phyloP scores from a whole-genome alignment of 2,888 invertebrate species.

The Temnothorax ravouxi region DNA sequence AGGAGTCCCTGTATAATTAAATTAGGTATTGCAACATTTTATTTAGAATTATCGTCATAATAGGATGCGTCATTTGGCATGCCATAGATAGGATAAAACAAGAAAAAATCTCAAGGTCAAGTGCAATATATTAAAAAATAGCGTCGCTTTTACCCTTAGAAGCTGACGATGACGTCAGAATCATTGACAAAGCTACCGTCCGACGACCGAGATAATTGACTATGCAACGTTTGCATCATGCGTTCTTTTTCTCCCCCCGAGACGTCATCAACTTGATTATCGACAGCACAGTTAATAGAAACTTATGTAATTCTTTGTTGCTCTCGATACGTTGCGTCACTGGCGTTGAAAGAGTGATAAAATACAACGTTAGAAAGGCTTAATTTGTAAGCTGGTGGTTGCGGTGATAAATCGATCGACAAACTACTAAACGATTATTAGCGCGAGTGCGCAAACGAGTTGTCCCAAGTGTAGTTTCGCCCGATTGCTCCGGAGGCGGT shows the following conservation, averaged over 20 bases:
- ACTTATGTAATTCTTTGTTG: not conserved
- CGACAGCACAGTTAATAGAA: not conserved
- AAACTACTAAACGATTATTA: constrained; percentile 40
- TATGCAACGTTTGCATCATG: constrained; percentile 58
- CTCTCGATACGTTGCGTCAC: not conserved
- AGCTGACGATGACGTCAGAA: constrained; percentile 70
- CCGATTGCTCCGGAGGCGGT: constrained; percentile 8
- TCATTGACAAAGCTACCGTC: constrained; percentile 71
- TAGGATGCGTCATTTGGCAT: not conserved
- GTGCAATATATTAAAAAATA: constrained; percentile 70
- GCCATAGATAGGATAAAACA: constrained; percentile 26
- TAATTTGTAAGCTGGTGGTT: not conserved
- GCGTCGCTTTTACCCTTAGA: constrained; percentile 62
- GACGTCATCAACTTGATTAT: constrained; percentile 4
- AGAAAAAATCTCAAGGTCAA: constrained; percentile 60
- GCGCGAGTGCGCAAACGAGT: not conserved
- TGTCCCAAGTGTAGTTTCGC: constrained; percentile 11
- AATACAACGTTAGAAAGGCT: not conserved
- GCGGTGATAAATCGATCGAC: constrained; percentile 2
- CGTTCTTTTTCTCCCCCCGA: not conserved
- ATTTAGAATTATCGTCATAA: not conserved
- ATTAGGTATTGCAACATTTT: not conserved
- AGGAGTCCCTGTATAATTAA: not conserved
- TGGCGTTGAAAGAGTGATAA: not conserved
- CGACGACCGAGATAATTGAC: constrained; percentile 65